phyloP scores from a whole-genome alignment of 1,140 invertebrate species.

The Panagrolaimus sp. region DNA sequence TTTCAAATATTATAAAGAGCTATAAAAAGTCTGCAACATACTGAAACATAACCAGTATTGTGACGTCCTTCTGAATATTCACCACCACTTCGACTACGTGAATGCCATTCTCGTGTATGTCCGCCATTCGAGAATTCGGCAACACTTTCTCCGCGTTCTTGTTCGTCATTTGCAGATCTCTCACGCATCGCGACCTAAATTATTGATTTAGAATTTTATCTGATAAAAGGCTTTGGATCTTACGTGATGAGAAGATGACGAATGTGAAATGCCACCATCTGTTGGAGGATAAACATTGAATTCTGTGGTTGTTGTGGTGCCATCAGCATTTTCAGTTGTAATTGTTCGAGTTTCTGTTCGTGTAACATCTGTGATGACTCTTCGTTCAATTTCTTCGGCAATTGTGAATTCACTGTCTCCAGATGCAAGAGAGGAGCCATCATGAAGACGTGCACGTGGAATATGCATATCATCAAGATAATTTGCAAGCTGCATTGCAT shows the following conservation, averaged over 20 bases:
- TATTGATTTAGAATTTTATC: slow-evolving; percentile 1
- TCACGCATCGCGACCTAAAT: slow-evolving; percentile 29
- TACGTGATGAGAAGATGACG: slow-evolving; percentile 26
- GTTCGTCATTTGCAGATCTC: slow-evolving; percentile 36
- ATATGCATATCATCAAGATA: slow-evolving; percentile 56
- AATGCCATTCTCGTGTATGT: slow-evolving; percentile 18
- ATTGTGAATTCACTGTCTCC: slow-evolving; percentile 57
- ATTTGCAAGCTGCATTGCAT: slow-evolving; percentile 46
- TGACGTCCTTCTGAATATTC: background rate
- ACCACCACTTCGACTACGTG: slow-evolving; percentile 5
- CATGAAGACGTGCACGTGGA: slow-evolving; percentile 51
- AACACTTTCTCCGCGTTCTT: slow-evolving; percentile 57
- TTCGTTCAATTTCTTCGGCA: slow-evolving; percentile 55
- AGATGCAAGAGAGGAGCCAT: slow-evolving; percentile 51
- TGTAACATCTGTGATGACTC: slow-evolving; percentile 55
- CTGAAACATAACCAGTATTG: too few relatives aligned
- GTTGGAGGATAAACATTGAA: slow-evolving; percentile 35
- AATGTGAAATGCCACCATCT: slow-evolving; percentile 17
- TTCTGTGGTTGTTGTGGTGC: slow-evolving; percentile 37
- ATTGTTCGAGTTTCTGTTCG: slow-evolving; percentile 44
- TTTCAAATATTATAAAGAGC: too few relatives aligned
- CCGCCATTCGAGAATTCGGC: slow-evolving; percentile 56
- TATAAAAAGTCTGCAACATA: too few relatives aligned
- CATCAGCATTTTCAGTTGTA: slow-evolving; percentile 27
- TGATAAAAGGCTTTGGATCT: background rate